Base-by-base conservation (phyloP, 2,888 invertebrate species). In the Perithous albicinctus region DNA sequence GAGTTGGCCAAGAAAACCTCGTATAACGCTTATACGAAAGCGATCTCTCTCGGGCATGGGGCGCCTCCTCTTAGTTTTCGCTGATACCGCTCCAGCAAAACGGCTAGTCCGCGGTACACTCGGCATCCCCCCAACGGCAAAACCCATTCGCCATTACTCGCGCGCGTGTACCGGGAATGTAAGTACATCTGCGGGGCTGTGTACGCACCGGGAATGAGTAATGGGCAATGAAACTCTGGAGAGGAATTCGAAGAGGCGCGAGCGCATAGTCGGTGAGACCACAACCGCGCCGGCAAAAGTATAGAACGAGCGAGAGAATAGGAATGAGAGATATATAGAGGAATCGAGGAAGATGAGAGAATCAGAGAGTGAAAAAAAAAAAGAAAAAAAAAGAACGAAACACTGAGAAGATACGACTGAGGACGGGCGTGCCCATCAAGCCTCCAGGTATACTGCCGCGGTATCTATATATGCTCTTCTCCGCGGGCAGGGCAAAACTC, bases 221-320 rank as follows among this genome's bases (percentile, higher is more conserved):
- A 89, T 89, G 87, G 88, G 86, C 89, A 89, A 88, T 89, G 88
- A 89, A 89, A 89, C 85, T 83, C 84, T 84, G 86, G 81, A n/a
- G 86, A 85, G 87, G 88, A 87, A 89, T 88, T 89, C 86, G 85
- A 88, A 86, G 86, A 85, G 80, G 79, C 63, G 78, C 73, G 78
- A 64, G 84, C 7, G 43, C 12, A n/a, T 29, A 46, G 51, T 20
- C n/a, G 70, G 18, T 46, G n/a, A 48, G 32, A 66, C 23, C 8
- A 35, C 38, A 6, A 7, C 41, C 3, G n/a, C n/a, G n/a, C n/a
- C 4, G 43, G 56, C 41, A 46, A 35, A 18, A 75, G 66, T n/a
- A 7, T 20, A 38, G 51, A 61, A 41, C 3, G 76, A 59, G 61
- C 10, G 51, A 35, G 69, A 61, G 20, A 38, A 51, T 59, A 20